phyloP scores from a whole-genome alignment of 2,113 vertebrate genomes.

The Nibea albiflora region DNA sequence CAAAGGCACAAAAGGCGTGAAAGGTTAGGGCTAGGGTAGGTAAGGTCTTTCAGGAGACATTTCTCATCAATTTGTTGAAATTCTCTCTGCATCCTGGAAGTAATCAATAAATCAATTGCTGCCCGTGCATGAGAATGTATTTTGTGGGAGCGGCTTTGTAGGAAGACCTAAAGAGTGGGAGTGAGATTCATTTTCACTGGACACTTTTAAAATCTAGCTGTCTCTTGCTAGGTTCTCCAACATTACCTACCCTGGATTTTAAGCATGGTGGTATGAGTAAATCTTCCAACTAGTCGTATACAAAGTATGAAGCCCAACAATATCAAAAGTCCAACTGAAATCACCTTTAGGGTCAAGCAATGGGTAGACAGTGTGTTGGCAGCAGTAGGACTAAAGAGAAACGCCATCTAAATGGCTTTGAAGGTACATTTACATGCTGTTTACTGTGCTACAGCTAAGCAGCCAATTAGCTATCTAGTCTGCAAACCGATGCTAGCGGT shows the following conservation, averaged over 20 bases:
- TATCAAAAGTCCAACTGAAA: not conserved
- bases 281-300: not conserved
- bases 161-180: too few species aligned
- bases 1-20: slow-evolving; percentile 23
- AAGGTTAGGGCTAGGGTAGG: not conserved
- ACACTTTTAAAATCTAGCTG: too few species aligned
- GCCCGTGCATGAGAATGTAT: too few species aligned
- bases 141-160: too few species aligned
- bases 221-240: too few species aligned
- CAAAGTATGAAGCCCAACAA: not conserved
- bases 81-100: too few species aligned
- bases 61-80: too few species aligned
- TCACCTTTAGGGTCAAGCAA: not conserved
- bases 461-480: not conserved
- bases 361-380: not conserved
- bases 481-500: not conserved
- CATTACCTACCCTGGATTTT: too few species aligned
- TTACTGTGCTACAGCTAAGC: too few species aligned
- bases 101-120: too few species aligned
- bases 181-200: too few species aligned
- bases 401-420: not conserved
- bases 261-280: not conserved
- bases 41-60: too few species aligned
- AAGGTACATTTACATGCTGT: not conserved
- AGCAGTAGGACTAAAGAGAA: not conserved